phyloP scores from a whole-genome alignment of 1,140 invertebrate species.

The Brachystomella parvula region DNA sequence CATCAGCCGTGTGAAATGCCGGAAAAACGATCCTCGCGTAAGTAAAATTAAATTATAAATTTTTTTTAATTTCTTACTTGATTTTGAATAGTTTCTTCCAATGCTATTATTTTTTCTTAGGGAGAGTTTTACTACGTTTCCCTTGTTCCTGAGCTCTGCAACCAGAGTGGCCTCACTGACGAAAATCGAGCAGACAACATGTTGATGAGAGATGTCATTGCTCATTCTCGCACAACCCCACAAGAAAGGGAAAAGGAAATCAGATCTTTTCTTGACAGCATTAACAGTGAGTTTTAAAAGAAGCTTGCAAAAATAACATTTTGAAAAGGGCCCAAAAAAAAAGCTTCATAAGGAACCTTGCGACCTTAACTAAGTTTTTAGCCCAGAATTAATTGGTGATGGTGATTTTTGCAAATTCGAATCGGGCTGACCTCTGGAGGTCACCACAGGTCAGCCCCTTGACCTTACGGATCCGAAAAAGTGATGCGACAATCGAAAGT shows the following conservation, averaged over 20 bases:
- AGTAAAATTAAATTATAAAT: background rate
- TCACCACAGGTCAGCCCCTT: no score
- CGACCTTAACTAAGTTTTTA: no score
- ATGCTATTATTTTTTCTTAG: background rate
- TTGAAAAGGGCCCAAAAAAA: no score
- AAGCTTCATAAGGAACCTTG: no score
- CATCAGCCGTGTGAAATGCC: conserved; percentile 8
- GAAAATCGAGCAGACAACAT: conserved; percentile 36
- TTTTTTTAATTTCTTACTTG: background rate
- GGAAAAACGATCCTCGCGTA: conserved; percentile 15
- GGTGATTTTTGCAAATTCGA: no score
- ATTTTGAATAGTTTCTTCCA: background rate
- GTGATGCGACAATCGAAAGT: no score
- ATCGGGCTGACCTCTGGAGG: no score
- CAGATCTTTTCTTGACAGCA: conserved; percentile 31
- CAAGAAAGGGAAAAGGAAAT: no score
- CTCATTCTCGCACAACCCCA: conserved; percentile 45
- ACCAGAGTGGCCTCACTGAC: conserved; percentile 43
- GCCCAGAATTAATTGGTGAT: no score
- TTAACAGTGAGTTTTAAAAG: conserved; percentile 38
- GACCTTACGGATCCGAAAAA: no score
- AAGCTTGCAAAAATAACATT: no score
- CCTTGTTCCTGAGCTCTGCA: conserved; percentile 44
- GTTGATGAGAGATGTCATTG: conserved; percentile 40
- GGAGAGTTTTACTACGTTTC: conserved; percentile 18